Conservation (phyloP, 2,113 vertebrate species). For the Rhinichthys klamathensis region DNA sequence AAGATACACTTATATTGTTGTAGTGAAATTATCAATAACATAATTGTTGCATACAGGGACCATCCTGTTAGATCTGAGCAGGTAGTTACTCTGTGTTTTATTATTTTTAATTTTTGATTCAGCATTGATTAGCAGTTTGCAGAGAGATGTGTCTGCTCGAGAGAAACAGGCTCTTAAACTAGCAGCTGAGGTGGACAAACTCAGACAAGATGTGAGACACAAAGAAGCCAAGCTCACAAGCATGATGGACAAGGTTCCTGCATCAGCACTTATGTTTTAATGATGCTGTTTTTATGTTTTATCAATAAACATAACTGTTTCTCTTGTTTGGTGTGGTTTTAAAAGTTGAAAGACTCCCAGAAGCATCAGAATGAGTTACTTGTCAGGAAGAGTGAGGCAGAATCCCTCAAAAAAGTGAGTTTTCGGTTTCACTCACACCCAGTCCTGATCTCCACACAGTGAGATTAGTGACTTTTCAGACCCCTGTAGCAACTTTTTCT, state of each 20-base stretch:
- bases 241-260: constrained; percentile 71
- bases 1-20: not conserved
- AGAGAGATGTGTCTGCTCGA: constrained; percentile 69
- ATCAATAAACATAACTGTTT: not conserved
- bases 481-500: too few relatives aligned
- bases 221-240: constrained; percentile 74
- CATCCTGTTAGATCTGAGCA: not conserved
- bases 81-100: not conserved
- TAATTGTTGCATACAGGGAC: not conserved
- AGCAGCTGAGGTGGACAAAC: constrained; percentile 65
- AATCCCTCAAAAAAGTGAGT: constrained; percentile 71
- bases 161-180: constrained; percentile 73
- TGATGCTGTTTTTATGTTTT: not conserved
- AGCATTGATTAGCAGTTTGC: constrained; percentile 76
- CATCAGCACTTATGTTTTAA: constrained; percentile 5
- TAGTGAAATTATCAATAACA: not conserved
- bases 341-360: constrained; percentile 64
- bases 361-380: constrained; percentile 60
- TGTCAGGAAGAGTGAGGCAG: constrained; percentile 64
- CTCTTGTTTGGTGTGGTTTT: not conserved
- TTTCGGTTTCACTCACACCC: not conserved
- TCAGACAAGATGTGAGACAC: constrained; percentile 68
- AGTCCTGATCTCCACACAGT: not conserved
- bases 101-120: not conserved
- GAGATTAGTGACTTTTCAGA: too few relatives aligned